Conservation (phyloP, 1,140 invertebrate genomes). For the Cepaea nemoralis region DNA sequence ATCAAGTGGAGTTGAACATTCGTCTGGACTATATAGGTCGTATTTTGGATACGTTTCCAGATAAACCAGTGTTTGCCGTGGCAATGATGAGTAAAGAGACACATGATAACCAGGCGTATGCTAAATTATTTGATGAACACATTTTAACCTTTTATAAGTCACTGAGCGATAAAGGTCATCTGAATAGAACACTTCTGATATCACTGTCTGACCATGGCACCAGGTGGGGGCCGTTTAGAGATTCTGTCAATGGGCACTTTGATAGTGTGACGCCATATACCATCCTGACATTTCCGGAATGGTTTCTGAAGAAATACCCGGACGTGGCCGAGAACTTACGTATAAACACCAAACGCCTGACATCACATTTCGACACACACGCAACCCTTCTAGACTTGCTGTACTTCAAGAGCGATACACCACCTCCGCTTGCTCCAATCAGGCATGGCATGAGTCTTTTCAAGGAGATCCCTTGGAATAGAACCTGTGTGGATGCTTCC, state of each 20-base stretch:
- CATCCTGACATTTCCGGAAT: constrained; percentile 17
- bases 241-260: not conserved
- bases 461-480: too few relatives aligned
- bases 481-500: too few relatives aligned
- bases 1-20: not conserved
- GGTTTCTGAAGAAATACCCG: constrained; percentile 27
- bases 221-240: not conserved
- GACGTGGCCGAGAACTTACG: not conserved
- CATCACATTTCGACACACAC: constrained; percentile 22
- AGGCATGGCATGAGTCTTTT: too few relatives aligned
- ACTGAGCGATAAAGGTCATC: not conserved
- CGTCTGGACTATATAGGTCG: not conserved
- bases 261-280: constrained; percentile 14
- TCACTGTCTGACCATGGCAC: constrained; percentile 12
- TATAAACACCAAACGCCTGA: constrained; percentile 13
- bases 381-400: constrained; percentile 22
- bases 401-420: constrained; percentile 17
- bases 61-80: not conserved
- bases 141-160: not conserved
- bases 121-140: not conserved
- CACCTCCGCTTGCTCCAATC: not conserved
- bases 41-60: not conserved
- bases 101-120: not conserved
- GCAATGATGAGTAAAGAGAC: not conserved
- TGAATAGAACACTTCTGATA: constrained; percentile 15